Evolutionary conservation across 2,888 invertebrate species (phyloP).

Genomic region (Nemoura dubitans): DNA sequence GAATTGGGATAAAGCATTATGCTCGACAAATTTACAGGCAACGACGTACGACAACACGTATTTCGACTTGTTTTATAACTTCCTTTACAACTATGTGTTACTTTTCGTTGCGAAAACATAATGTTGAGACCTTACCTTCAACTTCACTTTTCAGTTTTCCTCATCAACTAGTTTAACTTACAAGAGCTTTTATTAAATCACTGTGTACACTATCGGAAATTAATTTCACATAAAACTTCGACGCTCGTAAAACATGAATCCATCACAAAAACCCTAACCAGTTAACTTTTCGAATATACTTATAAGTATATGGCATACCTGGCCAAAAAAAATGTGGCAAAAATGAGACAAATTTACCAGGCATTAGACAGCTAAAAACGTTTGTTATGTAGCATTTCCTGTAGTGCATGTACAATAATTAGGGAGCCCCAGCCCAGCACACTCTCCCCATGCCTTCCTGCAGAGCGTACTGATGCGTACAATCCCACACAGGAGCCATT

Average conservation of each 20-base stretch:
- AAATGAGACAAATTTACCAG: not conserved
- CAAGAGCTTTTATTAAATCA: too few relatives aligned
- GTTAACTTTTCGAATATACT: too few relatives aligned
- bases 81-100: not conserved
- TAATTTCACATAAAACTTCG: too few relatives aligned
- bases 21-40: not conserved
- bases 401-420: not conserved
- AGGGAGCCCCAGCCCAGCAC: not conserved
- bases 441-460: not conserved
- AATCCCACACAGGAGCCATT: not conserved
- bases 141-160: too few relatives aligned
- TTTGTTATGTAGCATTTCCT: not conserved
- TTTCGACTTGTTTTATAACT: not conserved
- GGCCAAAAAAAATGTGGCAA: not conserved
- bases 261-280: too few relatives aligned
- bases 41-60: not conserved
- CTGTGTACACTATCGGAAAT: too few relatives aligned
- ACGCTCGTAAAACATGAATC: too few relatives aligned
- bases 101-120: too few relatives aligned
- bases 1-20: slow-evolving; percentile 3
- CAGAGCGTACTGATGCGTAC: not conserved
- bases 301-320: too few relatives aligned
- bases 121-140: too few relatives aligned
- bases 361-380: not conserved
- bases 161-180: too few relatives aligned